Conservation (phyloP, 2,797 vertebrate species). For the Coilia nasus region DNA sequence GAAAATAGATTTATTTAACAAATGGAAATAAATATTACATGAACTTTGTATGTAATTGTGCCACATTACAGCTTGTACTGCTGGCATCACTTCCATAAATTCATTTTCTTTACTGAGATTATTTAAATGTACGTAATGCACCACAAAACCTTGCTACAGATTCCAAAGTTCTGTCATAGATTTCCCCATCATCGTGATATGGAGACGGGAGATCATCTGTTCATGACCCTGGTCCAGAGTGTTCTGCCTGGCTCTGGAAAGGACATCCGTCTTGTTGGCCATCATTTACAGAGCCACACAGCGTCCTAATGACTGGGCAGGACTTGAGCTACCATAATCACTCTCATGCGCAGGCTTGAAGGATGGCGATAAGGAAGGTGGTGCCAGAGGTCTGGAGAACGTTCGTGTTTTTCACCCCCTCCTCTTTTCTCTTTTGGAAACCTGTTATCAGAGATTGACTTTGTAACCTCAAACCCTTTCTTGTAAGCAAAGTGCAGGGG, state of each 20-base stretch:
- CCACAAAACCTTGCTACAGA: background rate
- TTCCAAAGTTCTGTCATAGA: background rate
- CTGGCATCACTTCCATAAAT: no score
- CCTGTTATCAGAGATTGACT: conserved; percentile 46
- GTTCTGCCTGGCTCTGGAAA: background rate
- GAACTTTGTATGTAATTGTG: no score
- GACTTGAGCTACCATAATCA: background rate
- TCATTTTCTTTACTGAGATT: background rate
- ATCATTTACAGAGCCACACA: conserved; percentile 11
- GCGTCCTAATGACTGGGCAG: background rate
- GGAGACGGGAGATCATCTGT: background rate
- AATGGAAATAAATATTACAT: no score
- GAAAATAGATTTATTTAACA: no score
- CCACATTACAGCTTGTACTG: no score
- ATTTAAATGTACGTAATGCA: background rate
- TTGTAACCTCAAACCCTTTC: conserved; percentile 25
- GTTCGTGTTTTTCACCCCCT: conserved; percentile 30
- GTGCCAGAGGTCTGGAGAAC: conserved; percentile 47
- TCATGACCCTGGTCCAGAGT: background rate
- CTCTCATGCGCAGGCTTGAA: conserved; percentile 30
- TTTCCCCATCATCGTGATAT: background rate
- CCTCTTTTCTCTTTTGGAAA: background rate
- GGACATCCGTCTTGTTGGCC: background rate
- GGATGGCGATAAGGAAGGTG: conserved; percentile 47
- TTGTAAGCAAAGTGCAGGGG: conserved; percentile 46